Percentiles rank a stretch among this genome's conserved stretches.
Conservation (phyloP, 1,140 invertebrate genomes). For the Eurosta solidaginis region DNA sequence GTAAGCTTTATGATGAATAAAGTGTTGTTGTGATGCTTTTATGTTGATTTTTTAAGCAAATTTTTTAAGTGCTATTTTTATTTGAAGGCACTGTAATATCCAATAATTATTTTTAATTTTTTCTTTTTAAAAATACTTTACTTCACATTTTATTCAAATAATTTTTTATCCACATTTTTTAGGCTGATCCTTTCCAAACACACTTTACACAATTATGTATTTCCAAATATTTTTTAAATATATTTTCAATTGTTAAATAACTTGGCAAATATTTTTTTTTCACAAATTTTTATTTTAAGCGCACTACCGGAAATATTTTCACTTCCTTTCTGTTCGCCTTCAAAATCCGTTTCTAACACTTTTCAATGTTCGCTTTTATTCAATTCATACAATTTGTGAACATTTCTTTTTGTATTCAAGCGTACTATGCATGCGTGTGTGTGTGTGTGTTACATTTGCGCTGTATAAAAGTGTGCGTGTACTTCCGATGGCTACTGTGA, state of each 20-base stretch:
- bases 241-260: background rate
- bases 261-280: background rate
- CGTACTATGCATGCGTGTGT: too few species aligned
- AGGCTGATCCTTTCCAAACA: background rate
- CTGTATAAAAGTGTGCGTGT: background rate
- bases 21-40: background rate
- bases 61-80: too few species aligned
- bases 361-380: background rate
- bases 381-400: background rate
- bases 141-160: background rate
- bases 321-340: slow-evolving; percentile 21
- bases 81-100: too few species aligned
- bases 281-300: background rate
- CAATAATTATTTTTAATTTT: background rate
- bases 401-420: too few species aligned
- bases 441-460: background rate
- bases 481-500: slow-evolving; percentile 5
- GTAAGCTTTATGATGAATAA: background rate
- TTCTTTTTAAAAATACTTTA: background rate
- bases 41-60: background rate
- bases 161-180: background rate
- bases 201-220: background rate
- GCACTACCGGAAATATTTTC: slow-evolving; percentile 7
- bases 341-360: slow-evolving; percentile 16
- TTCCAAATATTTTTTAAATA: background rate